Conservation (phyloP, 2,888 invertebrate genomes). For the Athalia cordata region DNA sequence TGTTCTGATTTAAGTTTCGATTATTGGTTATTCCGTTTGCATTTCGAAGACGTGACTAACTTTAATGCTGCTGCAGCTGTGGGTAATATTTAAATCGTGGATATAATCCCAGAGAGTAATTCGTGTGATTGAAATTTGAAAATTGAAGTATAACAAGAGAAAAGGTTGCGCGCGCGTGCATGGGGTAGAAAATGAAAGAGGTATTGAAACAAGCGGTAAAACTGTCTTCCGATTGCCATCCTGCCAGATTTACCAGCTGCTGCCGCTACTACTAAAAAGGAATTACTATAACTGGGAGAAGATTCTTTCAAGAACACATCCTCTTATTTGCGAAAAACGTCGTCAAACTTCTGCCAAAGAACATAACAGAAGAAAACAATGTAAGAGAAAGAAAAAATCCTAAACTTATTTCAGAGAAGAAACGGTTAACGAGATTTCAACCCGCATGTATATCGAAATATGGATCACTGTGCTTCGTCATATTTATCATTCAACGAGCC, state of each 20-base stretch:
- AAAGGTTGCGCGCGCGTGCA: no score
- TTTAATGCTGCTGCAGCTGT: no score
- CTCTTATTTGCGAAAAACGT: background rate
- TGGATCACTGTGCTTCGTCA: background rate
- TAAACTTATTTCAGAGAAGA: background rate
- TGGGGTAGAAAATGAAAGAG: background rate
- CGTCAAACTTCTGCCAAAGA: background rate
- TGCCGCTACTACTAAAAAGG: background rate
- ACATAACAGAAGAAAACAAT: no score
- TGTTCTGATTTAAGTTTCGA: no score
- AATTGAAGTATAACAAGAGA: background rate
- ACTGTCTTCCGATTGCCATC: slow-evolving; percentile 4
- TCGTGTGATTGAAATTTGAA: background rate
- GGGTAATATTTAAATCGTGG: no score
- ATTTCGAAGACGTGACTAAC: no score
- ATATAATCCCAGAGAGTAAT: no score
- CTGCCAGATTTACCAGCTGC: slow-evolving; percentile 1
- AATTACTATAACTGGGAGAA: background rate
- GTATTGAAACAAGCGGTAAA: slow-evolving; percentile 2
- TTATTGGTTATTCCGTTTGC: no score
- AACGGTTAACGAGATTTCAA: slow-evolving; percentile 4
- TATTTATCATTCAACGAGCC: slow-evolving; percentile 4
- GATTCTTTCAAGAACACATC: no score
- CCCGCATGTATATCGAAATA: background rate
- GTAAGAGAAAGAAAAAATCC: background rate